These are phyloP conservation scores for Sternarchorhynchus goeldii DNA, from an alignment of 2,797 vertebrate genomes.

Conservation along the genomic window DNA sequence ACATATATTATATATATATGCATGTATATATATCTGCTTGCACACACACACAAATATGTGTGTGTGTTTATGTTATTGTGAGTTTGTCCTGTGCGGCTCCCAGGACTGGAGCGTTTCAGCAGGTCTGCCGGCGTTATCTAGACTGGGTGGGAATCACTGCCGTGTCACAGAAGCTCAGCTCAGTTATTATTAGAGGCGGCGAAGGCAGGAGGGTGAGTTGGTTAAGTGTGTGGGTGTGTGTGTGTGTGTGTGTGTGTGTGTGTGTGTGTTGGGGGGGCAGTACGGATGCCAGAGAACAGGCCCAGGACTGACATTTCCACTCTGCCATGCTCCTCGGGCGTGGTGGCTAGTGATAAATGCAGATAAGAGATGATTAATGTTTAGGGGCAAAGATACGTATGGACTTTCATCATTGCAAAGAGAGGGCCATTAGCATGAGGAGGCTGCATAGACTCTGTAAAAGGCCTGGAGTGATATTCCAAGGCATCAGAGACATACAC, in stretches of 20 bases:
- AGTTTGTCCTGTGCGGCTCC: background rate
- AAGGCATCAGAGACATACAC: background rate
- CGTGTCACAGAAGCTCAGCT: constrained; percentile 17
- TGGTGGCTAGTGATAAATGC: constrained; percentile 46
- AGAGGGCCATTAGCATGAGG: constrained; percentile 30
- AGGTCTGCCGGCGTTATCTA: constrained; percentile 22
- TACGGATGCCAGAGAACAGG: constrained; percentile 38
- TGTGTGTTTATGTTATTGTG: background rate
- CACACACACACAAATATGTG: no score
- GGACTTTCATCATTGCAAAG: constrained; percentile 46
- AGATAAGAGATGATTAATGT: constrained; percentile 51
- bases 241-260: background rate
- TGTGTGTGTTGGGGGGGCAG: background rate
- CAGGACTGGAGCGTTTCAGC: constrained; percentile 3
- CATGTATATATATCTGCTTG: no score
- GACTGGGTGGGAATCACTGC: constrained; percentile 2
- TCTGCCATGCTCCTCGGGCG: constrained; percentile 35
- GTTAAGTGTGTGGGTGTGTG: background rate
- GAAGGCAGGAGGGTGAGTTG: constrained; percentile 15
- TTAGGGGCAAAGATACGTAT: constrained; percentile 43
- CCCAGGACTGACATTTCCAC: constrained; percentile 24
- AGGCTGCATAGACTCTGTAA: constrained; percentile 46
- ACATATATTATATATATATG: no score
- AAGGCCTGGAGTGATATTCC: background rate
- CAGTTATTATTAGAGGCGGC: constrained; percentile 33